Conservation (phyloP, 1,140 invertebrate genomes). For the Drosophila funebris region DNA sequence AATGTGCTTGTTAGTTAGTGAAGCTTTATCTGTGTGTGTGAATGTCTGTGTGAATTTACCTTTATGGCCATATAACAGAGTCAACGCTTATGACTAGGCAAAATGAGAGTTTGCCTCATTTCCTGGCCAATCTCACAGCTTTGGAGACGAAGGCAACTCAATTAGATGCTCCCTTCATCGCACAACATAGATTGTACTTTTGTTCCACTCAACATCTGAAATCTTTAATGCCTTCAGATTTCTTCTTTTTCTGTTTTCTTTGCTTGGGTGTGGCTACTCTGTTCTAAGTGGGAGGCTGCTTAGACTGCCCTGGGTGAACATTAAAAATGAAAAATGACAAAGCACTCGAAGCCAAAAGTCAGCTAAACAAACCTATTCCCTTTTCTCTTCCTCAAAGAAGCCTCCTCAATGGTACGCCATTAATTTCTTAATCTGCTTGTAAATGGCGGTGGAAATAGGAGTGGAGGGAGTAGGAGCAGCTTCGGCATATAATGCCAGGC, state of each 20-base stretch:
- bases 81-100: conserved; percentile 26
- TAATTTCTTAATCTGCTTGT: conserved; percentile 44
- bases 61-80: conserved; percentile 18
- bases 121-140: neutral
- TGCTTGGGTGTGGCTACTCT: conserved; percentile 2
- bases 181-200: neutral
- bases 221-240: neutral
- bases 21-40: neutral
- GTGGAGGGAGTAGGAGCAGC: neutral
- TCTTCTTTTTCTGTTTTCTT: neutral
- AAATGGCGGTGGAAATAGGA: neutral
- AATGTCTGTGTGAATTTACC: conserved; percentile 31
- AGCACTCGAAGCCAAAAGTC: conserved; percentile 17
- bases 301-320: conserved; percentile 8
- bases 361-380: conserved; percentile 3
- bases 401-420: conserved; percentile 12
- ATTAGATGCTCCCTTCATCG: conserved; percentile 6
- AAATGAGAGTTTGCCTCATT: conserved; percentile 14
- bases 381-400: neutral
- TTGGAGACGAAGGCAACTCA: conserved; percentile 24
- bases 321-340: conserved; percentile 41
- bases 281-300: neutral
- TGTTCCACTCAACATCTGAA: neutral
- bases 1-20: conserved; percentile 45
- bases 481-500: conserved; percentile 2